phyloP scores from a whole-genome alignment of 1,140 invertebrate genomes.

The Magallana angulata region DNA sequence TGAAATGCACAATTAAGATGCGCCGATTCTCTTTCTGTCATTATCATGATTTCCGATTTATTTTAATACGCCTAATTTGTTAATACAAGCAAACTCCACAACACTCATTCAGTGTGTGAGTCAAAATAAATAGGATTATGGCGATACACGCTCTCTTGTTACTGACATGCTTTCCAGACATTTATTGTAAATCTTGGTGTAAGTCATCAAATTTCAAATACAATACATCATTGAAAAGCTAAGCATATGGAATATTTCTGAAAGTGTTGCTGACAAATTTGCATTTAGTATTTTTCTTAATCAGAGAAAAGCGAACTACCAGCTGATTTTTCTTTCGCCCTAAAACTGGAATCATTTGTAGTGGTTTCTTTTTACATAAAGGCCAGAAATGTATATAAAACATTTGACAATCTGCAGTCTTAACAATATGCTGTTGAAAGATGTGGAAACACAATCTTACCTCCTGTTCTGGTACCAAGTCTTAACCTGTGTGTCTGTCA shows the following conservation, averaged over 20 bases:
- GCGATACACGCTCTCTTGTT: neutral
- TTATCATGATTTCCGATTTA: constrained; percentile 41
- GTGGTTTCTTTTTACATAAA: neutral
- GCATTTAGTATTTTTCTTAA: too few species aligned
- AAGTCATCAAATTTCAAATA: neutral
- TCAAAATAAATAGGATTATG: constrained; percentile 15
- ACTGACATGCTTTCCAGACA: constrained; percentile 7
- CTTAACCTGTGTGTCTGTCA: constrained; percentile 99
- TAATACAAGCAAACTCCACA: constrained; percentile 26
- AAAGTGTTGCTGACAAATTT: too few species aligned
- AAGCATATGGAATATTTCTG: too few species aligned
- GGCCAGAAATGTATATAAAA: neutral
- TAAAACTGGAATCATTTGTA: too few species aligned
- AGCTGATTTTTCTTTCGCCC: too few species aligned
- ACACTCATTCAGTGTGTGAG: neutral
- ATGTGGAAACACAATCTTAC: constrained; percentile 81
- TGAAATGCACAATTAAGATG: constrained; percentile 35
- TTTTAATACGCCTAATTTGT: constrained; percentile 32
- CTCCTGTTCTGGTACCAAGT: constrained; percentile 99
- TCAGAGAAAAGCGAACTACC: too few species aligned
- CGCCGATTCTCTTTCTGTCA: constrained; percentile 35
- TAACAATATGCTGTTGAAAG: neutral
- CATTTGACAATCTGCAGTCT: neutral
- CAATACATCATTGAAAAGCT: too few species aligned
- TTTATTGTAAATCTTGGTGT: neutral